Base-by-base conservation (phyloP, 1,140 invertebrate species). In the Ganaspis sp. region DNA sequence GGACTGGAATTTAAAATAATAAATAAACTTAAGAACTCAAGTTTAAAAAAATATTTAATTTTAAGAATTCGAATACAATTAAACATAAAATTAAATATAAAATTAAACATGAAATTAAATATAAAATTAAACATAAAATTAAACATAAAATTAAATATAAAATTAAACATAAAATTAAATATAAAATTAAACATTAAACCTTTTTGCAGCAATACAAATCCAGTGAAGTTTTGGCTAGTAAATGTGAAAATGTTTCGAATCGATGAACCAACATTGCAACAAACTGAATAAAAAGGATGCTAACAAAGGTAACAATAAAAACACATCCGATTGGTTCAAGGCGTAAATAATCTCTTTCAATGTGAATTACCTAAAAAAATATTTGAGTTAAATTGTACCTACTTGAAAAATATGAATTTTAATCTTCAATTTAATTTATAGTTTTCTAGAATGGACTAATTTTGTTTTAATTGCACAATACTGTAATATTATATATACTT, bases 191-290 rank as follows among this genome's bases (percentile, higher is more conserved):
- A 42, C 77, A 83, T n/a, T 19, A 11, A 58, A 84, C 83, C 69
- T 84, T 81, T 70, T 82, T 73, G 37, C 75, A 84, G 34, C 81
- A 84, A 17, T 72, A 70, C 72, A 70, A 81, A 40, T 84, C 78
- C 29, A 85, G 69, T 0, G 77, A 78, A 70, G 84, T 78, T 78
- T 95, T 95, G 0, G 96, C 94, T 76, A 98, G 90, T 75, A 98
- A 94, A 87, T 98, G 96, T 0, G 95, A 94, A 83, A 97, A 94
- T 0, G 97, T 98, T 17, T 93, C 94, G 81, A 97, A 96, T 34
- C 96, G 93, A 92, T 98, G 97, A 78, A 96, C 92, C 26, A 97
- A 91, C 97, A 98, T 98, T 17, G 95, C 95, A 1, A 96, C 81
- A 83, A 97, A 97, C 90, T 98, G 96, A 53, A 97, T 94, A 0